Conservation (phyloP, 2,888 invertebrate species). For the Caenorhabditis imperialis region DNA sequence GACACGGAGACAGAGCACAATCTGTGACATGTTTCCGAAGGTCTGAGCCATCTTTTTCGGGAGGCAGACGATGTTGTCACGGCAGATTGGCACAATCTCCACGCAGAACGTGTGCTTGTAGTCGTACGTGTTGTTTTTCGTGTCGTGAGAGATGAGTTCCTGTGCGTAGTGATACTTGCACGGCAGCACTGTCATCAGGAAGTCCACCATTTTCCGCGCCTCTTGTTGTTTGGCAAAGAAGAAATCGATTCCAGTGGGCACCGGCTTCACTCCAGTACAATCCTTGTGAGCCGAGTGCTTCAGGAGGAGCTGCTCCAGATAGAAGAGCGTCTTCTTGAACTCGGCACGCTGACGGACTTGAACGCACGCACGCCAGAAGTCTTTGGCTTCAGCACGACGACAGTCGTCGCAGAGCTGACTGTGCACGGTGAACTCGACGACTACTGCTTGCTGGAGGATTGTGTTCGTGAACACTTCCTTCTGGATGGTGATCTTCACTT, state of each 20-base stretch:
- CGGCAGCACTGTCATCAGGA: slow-evolving; percentile 89
- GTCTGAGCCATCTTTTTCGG: slow-evolving; percentile 74
- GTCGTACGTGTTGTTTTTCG: slow-evolving; percentile 94
- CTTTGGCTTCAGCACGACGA: slow-evolving; percentile 95
- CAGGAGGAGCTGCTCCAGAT: slow-evolving; percentile 94
- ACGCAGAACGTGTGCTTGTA: slow-evolving; percentile 93
- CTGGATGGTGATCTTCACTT: slow-evolving; percentile 91
- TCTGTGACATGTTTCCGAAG: slow-evolving; percentile 80
- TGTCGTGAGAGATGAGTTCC: slow-evolving; percentile 85
- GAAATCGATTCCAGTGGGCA: slow-evolving; percentile 86
- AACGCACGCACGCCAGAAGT: slow-evolving; percentile 92
- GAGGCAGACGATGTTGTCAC: slow-evolving; percentile 73
- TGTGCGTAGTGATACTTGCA: slow-evolving; percentile 89
- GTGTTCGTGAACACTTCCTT: slow-evolving; percentile 92
- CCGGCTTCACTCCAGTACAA: slow-evolving; percentile 75
- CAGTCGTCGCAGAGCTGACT: slow-evolving; percentile 97
- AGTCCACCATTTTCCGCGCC: slow-evolving; percentile 95
- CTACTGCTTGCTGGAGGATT: slow-evolving; percentile 89
- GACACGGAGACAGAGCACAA: slow-evolving; percentile 91
- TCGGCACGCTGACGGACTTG: slow-evolving; percentile 83
- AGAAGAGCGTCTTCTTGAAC: slow-evolving; percentile 97
- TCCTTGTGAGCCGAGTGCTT: slow-evolving; percentile 84
- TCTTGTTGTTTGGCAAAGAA: slow-evolving; percentile 86
- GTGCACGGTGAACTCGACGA: slow-evolving; percentile 91
- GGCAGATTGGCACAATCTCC: slow-evolving; percentile 95